Evolutionary conservation across 2,113 vertebrate genomes (phyloP).

Genomic region (Prochilodus magdalenae): DNA sequence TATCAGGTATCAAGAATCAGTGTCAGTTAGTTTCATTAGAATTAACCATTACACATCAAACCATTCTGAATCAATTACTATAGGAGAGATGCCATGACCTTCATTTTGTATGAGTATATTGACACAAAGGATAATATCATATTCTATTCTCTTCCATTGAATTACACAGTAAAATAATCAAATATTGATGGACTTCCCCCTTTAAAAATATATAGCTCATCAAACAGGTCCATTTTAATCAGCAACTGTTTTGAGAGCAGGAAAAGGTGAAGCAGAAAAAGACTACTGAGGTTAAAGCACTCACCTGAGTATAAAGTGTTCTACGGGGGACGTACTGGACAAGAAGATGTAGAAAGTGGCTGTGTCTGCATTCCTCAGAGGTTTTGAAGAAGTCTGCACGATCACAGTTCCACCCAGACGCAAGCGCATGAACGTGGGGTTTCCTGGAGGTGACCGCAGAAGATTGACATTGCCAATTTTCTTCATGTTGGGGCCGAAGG

Average conservation of each 20-base stretch:
- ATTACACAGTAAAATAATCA: no score
- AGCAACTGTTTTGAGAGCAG: neutral
- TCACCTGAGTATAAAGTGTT: slow-evolving; percentile 90
- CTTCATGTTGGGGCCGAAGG: slow-evolving; percentile 81
- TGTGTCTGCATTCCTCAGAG: slow-evolving; percentile 80
- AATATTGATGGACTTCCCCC: no score
- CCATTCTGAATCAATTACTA: no score
- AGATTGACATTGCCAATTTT: slow-evolving; percentile 89
- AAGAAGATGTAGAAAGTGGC: slow-evolving; percentile 87
- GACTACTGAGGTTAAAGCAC: slow-evolving; percentile 37
- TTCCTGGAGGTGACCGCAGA: slow-evolving; percentile 73
- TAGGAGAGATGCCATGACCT: no score
- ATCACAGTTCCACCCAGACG: slow-evolving; percentile 83
- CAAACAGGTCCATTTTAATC: neutral
- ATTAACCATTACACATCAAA: no score
- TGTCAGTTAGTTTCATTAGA: no score
- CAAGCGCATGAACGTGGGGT: slow-evolving; percentile 80
- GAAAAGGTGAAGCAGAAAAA: neutral
- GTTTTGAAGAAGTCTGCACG: slow-evolving; percentile 81
- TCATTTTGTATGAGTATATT: no score
- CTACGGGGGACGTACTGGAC: slow-evolving; percentile 78
- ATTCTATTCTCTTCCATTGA: no score
- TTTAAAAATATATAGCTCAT: neutral
- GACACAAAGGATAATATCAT: no score
- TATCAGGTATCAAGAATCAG: no score